Conservation (phyloP, 2,797 vertebrate genomes). For the Pipistrellus kuhlii region DNA sequence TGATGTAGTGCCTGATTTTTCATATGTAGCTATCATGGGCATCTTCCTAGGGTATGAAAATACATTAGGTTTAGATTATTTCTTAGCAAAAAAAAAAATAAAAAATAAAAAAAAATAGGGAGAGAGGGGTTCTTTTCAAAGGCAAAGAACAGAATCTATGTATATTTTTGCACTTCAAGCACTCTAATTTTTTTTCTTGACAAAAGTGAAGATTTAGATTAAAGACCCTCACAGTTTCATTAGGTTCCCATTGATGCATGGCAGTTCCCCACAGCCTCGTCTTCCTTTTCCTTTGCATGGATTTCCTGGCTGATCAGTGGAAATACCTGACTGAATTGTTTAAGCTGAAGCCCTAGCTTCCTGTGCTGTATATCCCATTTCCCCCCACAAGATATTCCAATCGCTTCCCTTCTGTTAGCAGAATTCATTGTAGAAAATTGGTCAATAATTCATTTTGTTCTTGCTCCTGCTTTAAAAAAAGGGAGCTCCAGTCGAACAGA, state of each 20-base stretch:
- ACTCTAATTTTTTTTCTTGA: neutral
- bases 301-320: neutral
- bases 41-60: neutral
- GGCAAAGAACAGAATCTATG: neutral
- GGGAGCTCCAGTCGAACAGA: slow-evolving; percentile 25
- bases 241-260: neutral
- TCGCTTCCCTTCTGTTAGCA: slow-evolving; percentile 21
- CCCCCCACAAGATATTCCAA: neutral
- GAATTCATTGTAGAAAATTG: slow-evolving; percentile 50
- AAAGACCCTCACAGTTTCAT: neutral
- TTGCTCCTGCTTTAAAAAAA: neutral
- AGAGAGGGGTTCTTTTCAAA: neutral
- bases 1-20: neutral
- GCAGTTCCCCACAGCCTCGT: neutral
- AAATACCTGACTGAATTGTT: neutral
- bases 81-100: neutral
- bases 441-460: slow-evolving; percentile 66
- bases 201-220: neutral
- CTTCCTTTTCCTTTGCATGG: neutral
- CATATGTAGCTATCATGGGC: neutral
- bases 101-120: neutral
- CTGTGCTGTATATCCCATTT: neutral
- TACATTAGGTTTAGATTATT: neutral
- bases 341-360: neutral
- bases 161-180: neutral